Evolutionary conservation across 2,797 vertebrate genomes (phyloP), one percentile per base, ranked within the genome.

Genomic region (Hapalemur alaotrensis): DNA sequence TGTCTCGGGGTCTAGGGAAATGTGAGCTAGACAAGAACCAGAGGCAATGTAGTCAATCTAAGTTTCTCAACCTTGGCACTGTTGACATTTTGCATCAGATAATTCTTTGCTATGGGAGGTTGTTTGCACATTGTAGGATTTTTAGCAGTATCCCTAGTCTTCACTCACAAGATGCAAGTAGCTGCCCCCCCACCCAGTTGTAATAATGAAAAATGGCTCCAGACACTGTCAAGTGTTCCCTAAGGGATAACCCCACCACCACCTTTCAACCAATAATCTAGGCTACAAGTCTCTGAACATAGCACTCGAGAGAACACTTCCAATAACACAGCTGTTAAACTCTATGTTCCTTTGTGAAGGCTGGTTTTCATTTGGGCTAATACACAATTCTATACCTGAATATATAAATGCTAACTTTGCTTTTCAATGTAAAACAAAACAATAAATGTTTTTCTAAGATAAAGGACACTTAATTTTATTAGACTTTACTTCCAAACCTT

Each of bases 71-170:
- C 12, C 4, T 10, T 9, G 8, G 65, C 38, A 12, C 20, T 76
- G 35, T 1, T 20, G 30, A 9, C 43, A 7, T 35, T 78, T 41
- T 17, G 46, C 41, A 20, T 8, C 8, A 25, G 20, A 13, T 7
- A 11, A 61, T 15, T 85, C 61, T 32, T 41, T 35, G 32, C 20
- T 8, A 4, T 30, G 28, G 54, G 20, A 4, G 5, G 11, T 25
- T 7, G 18, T 28, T 2, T 25, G 10, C 11, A 35, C 1, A 1
- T 3, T 18, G 1, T 9, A n/a, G 35, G 54, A 43, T 50, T 18
- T 2, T 10, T 9, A 25, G 6, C 7, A 20, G 54, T 2, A 32
- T 5, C 6, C 17, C 25, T 25, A 17, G 18, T 2, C 54, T 93
- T 59, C 61, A 38, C 59, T 84, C 35, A 70, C n/a, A 76, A 48